These are phyloP conservation scores for Gnathonemus echidnorhynchus DNA, from an alignment of 2,113 vertebrate genomes.

Conservation along the genomic window DNA sequence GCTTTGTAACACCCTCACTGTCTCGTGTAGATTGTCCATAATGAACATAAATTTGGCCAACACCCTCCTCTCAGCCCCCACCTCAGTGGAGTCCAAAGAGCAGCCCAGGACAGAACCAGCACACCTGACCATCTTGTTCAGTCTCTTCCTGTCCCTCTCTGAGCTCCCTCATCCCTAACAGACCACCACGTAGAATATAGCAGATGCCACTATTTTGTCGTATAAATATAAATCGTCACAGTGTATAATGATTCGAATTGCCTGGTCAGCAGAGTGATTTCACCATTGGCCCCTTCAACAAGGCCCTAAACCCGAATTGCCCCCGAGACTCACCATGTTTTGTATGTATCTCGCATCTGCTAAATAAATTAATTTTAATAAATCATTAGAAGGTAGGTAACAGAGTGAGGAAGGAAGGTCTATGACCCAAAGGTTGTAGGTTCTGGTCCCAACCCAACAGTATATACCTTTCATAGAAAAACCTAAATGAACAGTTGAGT, in stretches of 20 bases:
- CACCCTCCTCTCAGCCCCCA: too few species aligned
- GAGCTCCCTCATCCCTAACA: too few species aligned
- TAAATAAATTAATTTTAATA: not conserved
- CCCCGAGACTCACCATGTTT: not conserved
- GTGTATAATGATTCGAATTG: not conserved
- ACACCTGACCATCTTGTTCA: too few species aligned
- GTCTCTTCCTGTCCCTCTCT: not conserved
- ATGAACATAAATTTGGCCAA: too few species aligned
- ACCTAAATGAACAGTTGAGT: not conserved
- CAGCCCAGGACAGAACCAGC: too few species aligned
- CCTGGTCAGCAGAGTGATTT: not conserved
- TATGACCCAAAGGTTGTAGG: not conserved
- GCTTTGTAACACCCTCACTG: too few species aligned
- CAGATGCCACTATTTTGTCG: too few species aligned
- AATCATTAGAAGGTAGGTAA: not conserved
- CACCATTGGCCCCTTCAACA: not conserved
- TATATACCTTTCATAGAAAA: not conserved
- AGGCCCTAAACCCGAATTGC: not conserved
- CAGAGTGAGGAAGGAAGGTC: not conserved
- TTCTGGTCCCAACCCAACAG: not conserved
- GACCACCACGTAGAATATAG: too few species aligned
- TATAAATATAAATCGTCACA: not conserved
- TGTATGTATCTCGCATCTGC: not conserved
- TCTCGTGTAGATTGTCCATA: too few species aligned
- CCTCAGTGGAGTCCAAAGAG: too few species aligned